Percentiles rank a stretch among this genome's conserved stretches.
These are phyloP conservation scores for Oncorhynchus masou DNA, from an alignment of 2,113 vertebrate genomes.

Conservation along the genomic window DNA sequence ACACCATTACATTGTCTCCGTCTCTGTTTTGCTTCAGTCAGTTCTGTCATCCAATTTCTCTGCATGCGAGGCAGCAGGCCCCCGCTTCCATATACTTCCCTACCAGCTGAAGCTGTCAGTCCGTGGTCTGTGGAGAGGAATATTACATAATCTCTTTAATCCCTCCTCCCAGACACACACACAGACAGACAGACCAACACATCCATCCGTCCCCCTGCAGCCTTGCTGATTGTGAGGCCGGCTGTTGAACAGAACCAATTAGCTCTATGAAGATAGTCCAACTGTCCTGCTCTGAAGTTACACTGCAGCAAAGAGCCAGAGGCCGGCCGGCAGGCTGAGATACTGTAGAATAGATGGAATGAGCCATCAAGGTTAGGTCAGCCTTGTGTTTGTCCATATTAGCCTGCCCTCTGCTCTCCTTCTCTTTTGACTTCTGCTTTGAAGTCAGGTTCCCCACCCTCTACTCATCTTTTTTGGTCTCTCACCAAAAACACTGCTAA, in stretches of 20 bases:
- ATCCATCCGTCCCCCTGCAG: neutral
- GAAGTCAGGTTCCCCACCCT: neutral
- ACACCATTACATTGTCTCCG: neutral
- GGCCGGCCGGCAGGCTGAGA: neutral
- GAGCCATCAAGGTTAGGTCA: neutral
- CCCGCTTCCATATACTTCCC: neutral
- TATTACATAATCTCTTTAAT: neutral
- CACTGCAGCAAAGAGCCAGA: neutral
- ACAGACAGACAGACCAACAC: neutral
- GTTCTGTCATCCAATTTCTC: neutral
- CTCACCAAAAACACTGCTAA: neutral
- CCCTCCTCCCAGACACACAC: neutral
- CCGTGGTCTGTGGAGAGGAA: neutral
- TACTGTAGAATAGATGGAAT: neutral
- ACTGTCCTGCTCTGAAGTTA: neutral
- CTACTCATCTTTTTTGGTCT: neutral
- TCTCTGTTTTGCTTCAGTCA: neutral
- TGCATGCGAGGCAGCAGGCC: neutral
- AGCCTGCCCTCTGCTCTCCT: slow-evolving; percentile 12
- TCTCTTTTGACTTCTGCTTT: slow-evolving; percentile 22
- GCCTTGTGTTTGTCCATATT: neutral
- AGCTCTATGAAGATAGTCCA: neutral
- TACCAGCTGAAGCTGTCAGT: neutral
- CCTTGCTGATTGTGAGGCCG: neutral
- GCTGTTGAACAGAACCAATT: neutral